These are phyloP conservation scores for Dinocampus coccinellae DNA, from an alignment of 2,888 invertebrate genomes.

Conservation along the genomic window DNA sequence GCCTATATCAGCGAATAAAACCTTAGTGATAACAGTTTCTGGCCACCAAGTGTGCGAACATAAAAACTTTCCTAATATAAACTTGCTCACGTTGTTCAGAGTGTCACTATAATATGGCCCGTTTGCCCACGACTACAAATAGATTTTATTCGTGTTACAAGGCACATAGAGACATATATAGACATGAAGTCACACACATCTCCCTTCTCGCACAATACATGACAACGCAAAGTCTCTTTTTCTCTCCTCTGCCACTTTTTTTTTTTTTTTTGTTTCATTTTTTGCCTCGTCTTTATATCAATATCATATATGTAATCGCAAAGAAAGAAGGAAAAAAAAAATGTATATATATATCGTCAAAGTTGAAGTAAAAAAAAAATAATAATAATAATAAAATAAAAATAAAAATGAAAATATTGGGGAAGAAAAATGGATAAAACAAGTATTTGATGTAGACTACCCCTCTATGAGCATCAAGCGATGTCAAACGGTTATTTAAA, in stretches of 20 bases:
- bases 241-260: background rate
- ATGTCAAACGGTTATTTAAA: background rate
- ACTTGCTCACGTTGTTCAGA: conserved; percentile 47
- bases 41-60: conserved; percentile 45
- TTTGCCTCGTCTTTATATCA: too few species aligned
- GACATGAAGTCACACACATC: background rate
- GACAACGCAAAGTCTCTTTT: background rate
- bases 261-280: background rate
- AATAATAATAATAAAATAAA: too few species aligned
- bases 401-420: background rate
- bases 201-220: background rate
- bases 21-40: conserved; percentile 34
- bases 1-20: conserved; percentile 22
- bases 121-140: conserved; percentile 40
- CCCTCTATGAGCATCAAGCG: background rate
- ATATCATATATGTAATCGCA: background rate
- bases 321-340: background rate
- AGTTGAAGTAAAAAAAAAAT: too few species aligned
- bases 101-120: conserved; percentile 11
- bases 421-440: background rate
- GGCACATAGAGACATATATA: conserved; percentile 2
- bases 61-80: conserved; percentile 64
- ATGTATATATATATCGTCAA: too few species aligned
- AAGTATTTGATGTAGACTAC: background rate
- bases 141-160: conserved; percentile 53